Evolutionary conservation across 2,113 vertebrate genomes (phyloP).

Genomic region (Scolopax mira): DNA sequence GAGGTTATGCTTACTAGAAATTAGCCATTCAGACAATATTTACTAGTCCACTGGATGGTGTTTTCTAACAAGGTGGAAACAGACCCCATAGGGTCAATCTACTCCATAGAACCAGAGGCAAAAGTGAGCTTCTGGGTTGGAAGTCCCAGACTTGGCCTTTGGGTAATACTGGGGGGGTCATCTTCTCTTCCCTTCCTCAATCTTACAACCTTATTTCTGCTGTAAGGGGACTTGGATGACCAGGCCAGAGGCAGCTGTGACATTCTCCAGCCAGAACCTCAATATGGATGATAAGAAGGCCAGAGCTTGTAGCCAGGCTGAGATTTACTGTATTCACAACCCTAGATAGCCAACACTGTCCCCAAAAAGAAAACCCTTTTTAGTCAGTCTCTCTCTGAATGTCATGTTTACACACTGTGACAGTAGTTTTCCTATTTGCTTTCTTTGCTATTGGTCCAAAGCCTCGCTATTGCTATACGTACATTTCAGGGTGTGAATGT

Average conservation of each 20-base stretch:
- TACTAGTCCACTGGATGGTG: background rate
- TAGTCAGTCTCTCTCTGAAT: background rate
- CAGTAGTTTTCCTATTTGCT: background rate
- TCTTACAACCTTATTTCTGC: background rate
- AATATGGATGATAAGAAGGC: background rate
- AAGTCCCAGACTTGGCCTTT: background rate
- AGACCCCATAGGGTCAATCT: background rate
- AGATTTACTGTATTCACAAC: background rate
- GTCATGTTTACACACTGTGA: background rate
- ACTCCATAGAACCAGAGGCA: background rate
- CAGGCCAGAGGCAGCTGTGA: background rate
- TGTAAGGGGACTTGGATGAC: background rate
- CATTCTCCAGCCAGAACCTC: background rate
- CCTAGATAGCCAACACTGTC: background rate
- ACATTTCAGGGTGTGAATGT: background rate
- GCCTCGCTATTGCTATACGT: background rate
- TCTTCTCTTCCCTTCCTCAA: background rate
- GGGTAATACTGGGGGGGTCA: background rate
- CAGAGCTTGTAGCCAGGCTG: background rate
- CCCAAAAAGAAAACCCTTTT: background rate
- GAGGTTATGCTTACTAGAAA: background rate
- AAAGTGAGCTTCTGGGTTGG: background rate
- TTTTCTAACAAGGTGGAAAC: background rate
- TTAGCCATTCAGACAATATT: background rate
- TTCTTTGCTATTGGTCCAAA: background rate